Evolutionary conservation across 2,797 vertebrate species (phyloP).

Genomic region (Menidia menidia): DNA sequence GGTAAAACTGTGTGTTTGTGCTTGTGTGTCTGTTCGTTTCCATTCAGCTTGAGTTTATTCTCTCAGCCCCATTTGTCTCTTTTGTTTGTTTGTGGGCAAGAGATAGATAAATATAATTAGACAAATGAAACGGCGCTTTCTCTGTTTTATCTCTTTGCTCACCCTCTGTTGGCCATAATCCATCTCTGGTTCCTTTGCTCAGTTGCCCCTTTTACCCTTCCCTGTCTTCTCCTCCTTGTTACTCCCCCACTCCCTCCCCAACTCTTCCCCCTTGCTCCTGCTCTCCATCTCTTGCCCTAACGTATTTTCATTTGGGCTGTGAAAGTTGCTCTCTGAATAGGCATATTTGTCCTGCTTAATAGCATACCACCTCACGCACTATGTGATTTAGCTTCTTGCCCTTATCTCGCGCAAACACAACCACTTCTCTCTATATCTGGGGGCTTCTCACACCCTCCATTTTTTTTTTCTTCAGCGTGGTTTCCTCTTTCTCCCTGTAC

Average conservation of each 20-base stretch:
- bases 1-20: slow-evolving; percentile 47
- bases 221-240: slow-evolving; percentile 49
- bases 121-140: slow-evolving; percentile 78
- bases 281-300: slow-evolving; percentile 47
- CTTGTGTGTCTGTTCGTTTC: slow-evolving; percentile 43
- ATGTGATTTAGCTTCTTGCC: slow-evolving; percentile 79
- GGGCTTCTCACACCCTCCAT: slow-evolving; percentile 63
- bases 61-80: slow-evolving; percentile 70
- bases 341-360: slow-evolving; percentile 87
- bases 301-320: slow-evolving; percentile 75
- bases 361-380: slow-evolving; percentile 76
- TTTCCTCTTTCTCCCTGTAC: slow-evolving; percentile 50
- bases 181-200: slow-evolving; percentile 65
- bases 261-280: slow-evolving; percentile 10
- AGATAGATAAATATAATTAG: slow-evolving; percentile 82
- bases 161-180: slow-evolving; percentile 64
- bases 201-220: slow-evolving; percentile 64
- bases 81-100: slow-evolving; percentile 73
- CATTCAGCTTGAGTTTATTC: slow-evolving; percentile 60
- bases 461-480: slow-evolving; percentile 25
- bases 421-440: slow-evolving; percentile 73
- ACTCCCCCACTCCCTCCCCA: slow-evolving; percentile 14
- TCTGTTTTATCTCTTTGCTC: slow-evolving; percentile 71
- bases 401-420: slow-evolving; percentile 85
- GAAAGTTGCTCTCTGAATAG: slow-evolving; percentile 85